These are phyloP conservation scores for Plagiodera versicolora DNA, from an alignment of 2,888 invertebrate species.

Conservation along the genomic window DNA sequence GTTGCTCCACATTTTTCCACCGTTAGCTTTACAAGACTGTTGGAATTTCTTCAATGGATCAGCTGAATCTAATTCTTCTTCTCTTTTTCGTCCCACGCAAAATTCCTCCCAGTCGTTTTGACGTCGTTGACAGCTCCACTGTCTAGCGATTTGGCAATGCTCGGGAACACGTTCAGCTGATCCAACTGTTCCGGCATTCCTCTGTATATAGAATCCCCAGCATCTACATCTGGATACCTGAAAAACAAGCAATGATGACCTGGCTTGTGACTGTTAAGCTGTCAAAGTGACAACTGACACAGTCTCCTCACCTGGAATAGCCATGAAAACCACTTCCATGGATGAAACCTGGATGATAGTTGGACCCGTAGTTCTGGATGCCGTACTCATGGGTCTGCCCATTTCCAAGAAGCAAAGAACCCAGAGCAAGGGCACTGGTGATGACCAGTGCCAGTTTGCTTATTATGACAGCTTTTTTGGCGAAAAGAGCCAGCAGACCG, in stretches of 20 bases:
- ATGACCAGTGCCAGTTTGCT: slow-evolving; percentile 75
- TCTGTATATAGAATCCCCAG: slow-evolving; percentile 51
- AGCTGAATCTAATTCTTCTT: slow-evolving; percentile 12
- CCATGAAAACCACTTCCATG: slow-evolving; percentile 14
- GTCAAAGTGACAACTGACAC: no score
- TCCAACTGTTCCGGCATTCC: slow-evolving; percentile 23
- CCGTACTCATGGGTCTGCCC: slow-evolving; percentile 7
- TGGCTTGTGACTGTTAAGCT: no score
- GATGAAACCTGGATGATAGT: slow-evolving; percentile 20
- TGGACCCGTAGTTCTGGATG: slow-evolving; percentile 15
- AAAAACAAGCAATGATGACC: no score
- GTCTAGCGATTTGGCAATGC: slow-evolving; percentile 46
- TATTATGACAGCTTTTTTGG: slow-evolving; percentile 76
- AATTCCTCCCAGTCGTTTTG: slow-evolving; percentile 47
- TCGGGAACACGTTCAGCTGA: slow-evolving; percentile 25
- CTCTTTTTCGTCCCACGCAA: slow-evolving; percentile 52
- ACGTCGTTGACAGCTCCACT: slow-evolving; percentile 16
- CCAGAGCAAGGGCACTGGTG: slow-evolving; percentile 68
- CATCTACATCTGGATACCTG: slow-evolving; percentile 37
- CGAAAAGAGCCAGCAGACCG: slow-evolving; percentile 68
- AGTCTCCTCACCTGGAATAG: slow-evolving; percentile 12
- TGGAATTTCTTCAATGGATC: neutral
- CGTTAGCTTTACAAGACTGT: neutral
- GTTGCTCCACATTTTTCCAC: slow-evolving; percentile 5
- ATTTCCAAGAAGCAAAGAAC: slow-evolving; percentile 49